A percentile compares a stretch with the other conserved stretches of the same genome.
Evolutionary conservation across 2,797 vertebrate species (phyloP).

Genomic region (Pterois miles): DNA sequence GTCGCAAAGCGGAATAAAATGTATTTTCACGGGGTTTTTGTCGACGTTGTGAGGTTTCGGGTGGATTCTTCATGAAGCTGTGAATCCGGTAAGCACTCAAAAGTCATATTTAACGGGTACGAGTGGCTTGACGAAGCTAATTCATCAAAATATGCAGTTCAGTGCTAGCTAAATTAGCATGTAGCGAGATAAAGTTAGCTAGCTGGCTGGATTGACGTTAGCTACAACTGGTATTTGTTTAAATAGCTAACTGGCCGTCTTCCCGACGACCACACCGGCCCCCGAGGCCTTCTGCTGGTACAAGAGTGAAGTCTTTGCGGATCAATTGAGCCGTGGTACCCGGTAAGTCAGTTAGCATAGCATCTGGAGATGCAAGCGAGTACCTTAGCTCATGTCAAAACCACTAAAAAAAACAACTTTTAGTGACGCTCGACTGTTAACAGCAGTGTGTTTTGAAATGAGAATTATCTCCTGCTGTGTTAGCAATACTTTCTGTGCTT

Average conservation of each 20-base stretch:
- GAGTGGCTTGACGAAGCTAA: background rate
- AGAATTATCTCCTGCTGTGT: background rate
- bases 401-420: background rate
- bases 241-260: background rate
- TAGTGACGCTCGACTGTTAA: background rate
- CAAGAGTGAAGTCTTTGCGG: background rate
- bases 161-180: constrained; percentile 62
- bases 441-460: background rate
- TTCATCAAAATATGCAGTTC: background rate
- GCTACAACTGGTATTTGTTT: background rate
- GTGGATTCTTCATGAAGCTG: constrained; percentile 30
- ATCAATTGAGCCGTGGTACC: background rate
- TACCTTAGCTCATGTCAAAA: constrained; percentile 7
- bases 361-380: background rate
- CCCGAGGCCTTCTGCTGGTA: background rate
- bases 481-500: background rate
- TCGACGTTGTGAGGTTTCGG: background rate
- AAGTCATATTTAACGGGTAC: background rate
- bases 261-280: rapidly evolving
- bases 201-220: constrained; percentile 13
- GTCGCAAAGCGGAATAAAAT: constrained; percentile 46
- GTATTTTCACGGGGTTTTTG: constrained; percentile 11
- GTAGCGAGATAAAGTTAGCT: constrained; percentile 39
- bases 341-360: background rate
- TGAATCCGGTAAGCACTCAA: constrained; percentile 42